phyloP scores from a whole-genome alignment of 2,797 vertebrate genomes.

The Acestrorhynchus altus region DNA sequence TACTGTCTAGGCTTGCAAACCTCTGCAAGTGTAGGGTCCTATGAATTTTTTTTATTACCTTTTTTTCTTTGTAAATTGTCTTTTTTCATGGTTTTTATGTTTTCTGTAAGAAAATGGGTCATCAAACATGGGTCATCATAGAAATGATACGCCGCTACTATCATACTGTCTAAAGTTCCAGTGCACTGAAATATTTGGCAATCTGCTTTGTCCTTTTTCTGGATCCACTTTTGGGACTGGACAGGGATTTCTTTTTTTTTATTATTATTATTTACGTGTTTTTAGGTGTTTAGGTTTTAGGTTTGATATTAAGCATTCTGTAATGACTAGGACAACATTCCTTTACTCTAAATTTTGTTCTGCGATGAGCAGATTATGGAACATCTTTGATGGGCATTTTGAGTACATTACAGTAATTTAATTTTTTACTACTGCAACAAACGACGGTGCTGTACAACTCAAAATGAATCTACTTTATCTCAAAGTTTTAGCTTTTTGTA shows the following conservation, averaged over 20 bases:
- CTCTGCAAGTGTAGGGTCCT: too few species aligned
- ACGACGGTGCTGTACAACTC: constrained; percentile 13
- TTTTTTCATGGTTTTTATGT: too few species aligned
- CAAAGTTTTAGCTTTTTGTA: background rate
- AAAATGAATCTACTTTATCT: constrained; percentile 1
- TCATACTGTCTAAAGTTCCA: background rate
- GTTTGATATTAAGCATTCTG: background rate
- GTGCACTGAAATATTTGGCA: constrained; percentile 16
- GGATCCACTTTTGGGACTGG: too few species aligned
- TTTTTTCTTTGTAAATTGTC: too few species aligned
- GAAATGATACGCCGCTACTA: too few species aligned
- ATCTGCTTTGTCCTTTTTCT: background rate
- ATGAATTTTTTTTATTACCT: too few species aligned
- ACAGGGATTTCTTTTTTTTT: background rate
- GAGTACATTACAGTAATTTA: background rate
- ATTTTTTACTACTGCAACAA: constrained; percentile 1
- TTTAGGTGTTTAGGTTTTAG: too few species aligned
- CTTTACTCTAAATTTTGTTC: background rate
- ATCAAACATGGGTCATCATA: too few species aligned
- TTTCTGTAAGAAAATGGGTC: too few species aligned
- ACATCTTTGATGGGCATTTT: background rate
- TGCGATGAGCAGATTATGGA: background rate
- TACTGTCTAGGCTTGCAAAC: too few species aligned
- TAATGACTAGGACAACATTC: background rate
- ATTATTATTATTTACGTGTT: background rate